phyloP scores from a whole-genome alignment of 2,888 invertebrate species.

The Epinotia bilunana region DNA sequence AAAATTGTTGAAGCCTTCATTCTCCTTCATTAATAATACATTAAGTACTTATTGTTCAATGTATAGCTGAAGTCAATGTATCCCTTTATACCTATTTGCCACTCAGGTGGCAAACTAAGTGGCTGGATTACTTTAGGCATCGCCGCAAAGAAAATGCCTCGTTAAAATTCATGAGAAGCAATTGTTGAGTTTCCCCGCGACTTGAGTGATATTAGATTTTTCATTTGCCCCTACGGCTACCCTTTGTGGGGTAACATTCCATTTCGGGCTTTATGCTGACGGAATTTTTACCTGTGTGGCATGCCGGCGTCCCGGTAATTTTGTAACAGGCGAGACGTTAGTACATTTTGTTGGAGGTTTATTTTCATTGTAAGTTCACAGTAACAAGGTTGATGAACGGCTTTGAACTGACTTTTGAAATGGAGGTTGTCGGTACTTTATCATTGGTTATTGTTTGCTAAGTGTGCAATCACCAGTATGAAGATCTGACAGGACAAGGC shows the following conservation, averaged over 20 bases:
- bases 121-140: constrained; percentile 58
- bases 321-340: constrained; percentile 13
- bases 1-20: too few species aligned
- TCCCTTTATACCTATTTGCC: constrained; percentile 50
- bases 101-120: constrained; percentile 60
- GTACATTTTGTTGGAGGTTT: constrained; percentile 12
- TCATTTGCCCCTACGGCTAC: constrained; percentile 49
- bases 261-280: constrained; percentile 44
- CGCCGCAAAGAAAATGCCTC: constrained; percentile 71
- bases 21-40: constrained; percentile 26
- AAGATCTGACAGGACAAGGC: too few species aligned
- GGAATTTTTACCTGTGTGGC: constrained; percentile 31
- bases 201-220: constrained; percentile 76
- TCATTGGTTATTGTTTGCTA: neutral
- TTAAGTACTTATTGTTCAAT: constrained; percentile 35
- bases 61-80: constrained; percentile 38
- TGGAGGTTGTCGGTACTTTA: neutral
- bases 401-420: neutral
- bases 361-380: constrained; percentile 1
- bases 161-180: constrained; percentile 78
- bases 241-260: constrained; percentile 46
- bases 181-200: constrained; percentile 66
- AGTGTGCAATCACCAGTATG: too few species aligned
- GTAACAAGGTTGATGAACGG: neutral
- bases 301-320: constrained; percentile 21